Conservation (phyloP, 2,888 invertebrate species). For the Meliscaeva auricollis region DNA sequence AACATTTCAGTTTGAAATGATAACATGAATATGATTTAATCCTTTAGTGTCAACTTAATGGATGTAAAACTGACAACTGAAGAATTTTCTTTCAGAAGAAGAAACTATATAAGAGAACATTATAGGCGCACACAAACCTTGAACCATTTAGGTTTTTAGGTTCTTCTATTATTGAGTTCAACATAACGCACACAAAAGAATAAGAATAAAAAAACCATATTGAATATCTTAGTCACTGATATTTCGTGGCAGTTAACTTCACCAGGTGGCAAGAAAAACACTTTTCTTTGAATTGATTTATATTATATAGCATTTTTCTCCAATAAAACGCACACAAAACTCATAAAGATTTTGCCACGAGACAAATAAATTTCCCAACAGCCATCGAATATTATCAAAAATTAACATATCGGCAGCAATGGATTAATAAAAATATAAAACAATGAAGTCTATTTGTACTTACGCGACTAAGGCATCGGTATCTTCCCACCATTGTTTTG, state of each 20-base stretch:
- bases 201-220: not conserved
- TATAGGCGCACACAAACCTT: slow-evolving; percentile 37
- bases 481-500: slow-evolving; percentile 83
- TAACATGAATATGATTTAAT: too few relatives aligned
- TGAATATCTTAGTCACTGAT: slow-evolving; percentile 54
- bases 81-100: not conserved
- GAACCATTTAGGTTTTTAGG: slow-evolving; percentile 20
- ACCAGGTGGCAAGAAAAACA: slow-evolving; percentile 43
- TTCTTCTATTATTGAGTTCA: slow-evolving; percentile 25
- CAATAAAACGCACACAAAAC: slow-evolving; percentile 2
- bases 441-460: slow-evolving; percentile 78
- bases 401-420: not conserved
- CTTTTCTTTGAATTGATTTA: slow-evolving; percentile 63
- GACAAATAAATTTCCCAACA: slow-evolving; percentile 15
- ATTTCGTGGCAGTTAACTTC: slow-evolving; percentile 54
- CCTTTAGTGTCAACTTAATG: not conserved
- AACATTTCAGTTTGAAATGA: too few relatives aligned
- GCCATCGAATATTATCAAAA: slow-evolving; percentile 3
- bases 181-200: slow-evolving; percentile 52
- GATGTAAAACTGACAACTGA: slow-evolving; percentile 32
- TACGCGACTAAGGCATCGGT: slow-evolving; percentile 83
- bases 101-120: not conserved
- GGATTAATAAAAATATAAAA: slow-evolving; percentile 47
- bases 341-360: not conserved
- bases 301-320: not conserved